These are phyloP conservation scores for Scelioninae gen. 1 DNA, from an alignment of 2,888 invertebrate species.

Conservation along the genomic window DNA sequence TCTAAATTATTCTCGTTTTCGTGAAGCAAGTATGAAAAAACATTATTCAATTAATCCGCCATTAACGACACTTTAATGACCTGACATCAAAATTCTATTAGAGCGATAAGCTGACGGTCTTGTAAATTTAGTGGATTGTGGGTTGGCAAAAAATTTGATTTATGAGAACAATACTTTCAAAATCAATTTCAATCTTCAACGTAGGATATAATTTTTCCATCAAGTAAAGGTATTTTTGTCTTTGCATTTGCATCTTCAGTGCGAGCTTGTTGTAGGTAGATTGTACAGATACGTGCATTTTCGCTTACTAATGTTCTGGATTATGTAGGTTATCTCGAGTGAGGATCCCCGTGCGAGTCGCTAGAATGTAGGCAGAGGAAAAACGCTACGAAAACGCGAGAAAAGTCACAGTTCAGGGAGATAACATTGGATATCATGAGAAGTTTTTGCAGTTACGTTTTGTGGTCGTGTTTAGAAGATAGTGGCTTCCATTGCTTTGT, in stretches of 20 bases:
- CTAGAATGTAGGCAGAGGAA: slow-evolving; percentile 7
- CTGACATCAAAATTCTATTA: slow-evolving; percentile 60
- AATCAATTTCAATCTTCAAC: slow-evolving; percentile 77
- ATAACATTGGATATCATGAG: slow-evolving; percentile 43
- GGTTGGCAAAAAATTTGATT: slow-evolving; percentile 54
- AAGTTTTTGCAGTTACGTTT: slow-evolving; percentile 36
- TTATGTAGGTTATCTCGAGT: slow-evolving; percentile 78
- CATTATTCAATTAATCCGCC: slow-evolving; percentile 54
- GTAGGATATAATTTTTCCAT: no score
- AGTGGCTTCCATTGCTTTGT: no score
- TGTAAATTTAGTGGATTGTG: slow-evolving; percentile 70
- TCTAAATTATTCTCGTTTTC: slow-evolving; percentile 15
- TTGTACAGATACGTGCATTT: slow-evolving; percentile 77
- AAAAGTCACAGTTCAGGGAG: slow-evolving; percentile 59
- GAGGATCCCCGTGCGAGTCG: slow-evolving; percentile 55
- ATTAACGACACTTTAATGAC: slow-evolving; percentile 55
- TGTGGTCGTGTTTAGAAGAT: slow-evolving; percentile 53
- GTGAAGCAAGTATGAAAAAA: slow-evolving; percentile 2
- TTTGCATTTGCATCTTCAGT: slow-evolving; percentile 75
- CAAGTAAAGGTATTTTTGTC: no score
- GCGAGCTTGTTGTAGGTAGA: slow-evolving; percentile 77
- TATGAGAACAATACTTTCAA: slow-evolving; percentile 61
- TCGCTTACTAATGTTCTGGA: slow-evolving; percentile 83
- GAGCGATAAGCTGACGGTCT: slow-evolving; percentile 27
- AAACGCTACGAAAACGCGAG: slow-evolving; percentile 60